Base-by-base conservation (phyloP, 1,140 invertebrate species). In the Brachystomella parvula region DNA sequence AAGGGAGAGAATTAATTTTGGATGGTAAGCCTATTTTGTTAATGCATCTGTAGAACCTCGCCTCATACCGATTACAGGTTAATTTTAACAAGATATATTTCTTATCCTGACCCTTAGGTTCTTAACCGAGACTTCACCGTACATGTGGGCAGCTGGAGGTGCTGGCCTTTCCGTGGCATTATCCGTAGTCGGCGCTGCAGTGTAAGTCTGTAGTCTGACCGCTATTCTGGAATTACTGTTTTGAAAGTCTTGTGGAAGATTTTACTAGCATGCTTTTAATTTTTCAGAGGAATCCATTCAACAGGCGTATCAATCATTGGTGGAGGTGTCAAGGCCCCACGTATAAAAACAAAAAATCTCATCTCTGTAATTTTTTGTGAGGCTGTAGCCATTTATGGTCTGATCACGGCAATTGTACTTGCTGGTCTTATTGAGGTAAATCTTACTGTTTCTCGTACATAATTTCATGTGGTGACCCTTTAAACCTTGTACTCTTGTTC, bases 301-400 rank as follows among this genome's bases (percentile, higher is more conserved):
- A 96, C 94, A 29, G 96, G 96, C 66, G 86, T 89, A 3, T 96
- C 92, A 75, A 99, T 99, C 77, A 82, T 98, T 58, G 96, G 96
- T 63, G 96, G 89, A 71, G 96, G 96, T 77, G 96, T 99, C 0
- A 98, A 98, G 82, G 94, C 96, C 24, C 96, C 96, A 3, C 83
- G 96, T 74, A 99, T 99, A 77, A 94, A 98, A 80, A 99, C 96
- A 58, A 99, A 99, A 81, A 99, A 99, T 81, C 85, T 99, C 73
- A 96, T 99, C 75, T 97, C 94, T 61, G 95, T 98, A 76, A 98
- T 98, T 78, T 98, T 98, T 82, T 98, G 95, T 78, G 95, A 98
- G 81, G 95, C 95, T 74, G 95, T 98, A 0, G 95, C 95, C 61
- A 98, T 98, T 79, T 98, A 98, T 78, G 95, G 95, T n/a, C 84